Conservation (phyloP, 2,797 vertebrate species). For the Peromyscus aztecus region DNA sequence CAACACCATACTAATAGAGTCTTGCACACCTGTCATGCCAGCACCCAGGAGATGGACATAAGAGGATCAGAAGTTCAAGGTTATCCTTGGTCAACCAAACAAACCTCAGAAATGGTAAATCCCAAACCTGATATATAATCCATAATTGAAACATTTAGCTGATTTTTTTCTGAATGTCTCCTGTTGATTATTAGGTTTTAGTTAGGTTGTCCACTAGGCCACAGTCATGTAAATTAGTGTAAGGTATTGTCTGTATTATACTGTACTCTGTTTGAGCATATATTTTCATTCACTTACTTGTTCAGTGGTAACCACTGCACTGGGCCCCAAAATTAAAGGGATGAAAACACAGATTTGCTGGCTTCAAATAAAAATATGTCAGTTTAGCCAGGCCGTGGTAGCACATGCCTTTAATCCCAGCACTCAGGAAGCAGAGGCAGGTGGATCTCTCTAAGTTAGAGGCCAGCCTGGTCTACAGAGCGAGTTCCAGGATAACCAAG, state of each 20-base stretch:
- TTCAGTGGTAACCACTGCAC: background rate
- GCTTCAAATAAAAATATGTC: conserved; percentile 13
- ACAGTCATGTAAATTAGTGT: background rate
- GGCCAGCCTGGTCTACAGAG: background rate
- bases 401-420: background rate
- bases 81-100: background rate
- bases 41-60: background rate
- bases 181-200: conserved; percentile 31
- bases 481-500: background rate
- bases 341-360: conserved; percentile 44
- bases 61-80: background rate
- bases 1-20: background rate
- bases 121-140: background rate
- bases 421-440: background rate
- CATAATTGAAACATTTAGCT: background rate
- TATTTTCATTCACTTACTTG: conserved; percentile 17
- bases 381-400: background rate
- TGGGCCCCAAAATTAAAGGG: conserved; percentile 30
- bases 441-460: background rate
- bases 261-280: background rate
- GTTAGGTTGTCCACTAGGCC: conserved; percentile 11
- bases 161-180: conserved; percentile 34
- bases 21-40: background rate
- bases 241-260: background rate
- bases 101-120: background rate